Conservation (phyloP, 2,797 vertebrate genomes). For the Peromyscus aztecus region DNA sequence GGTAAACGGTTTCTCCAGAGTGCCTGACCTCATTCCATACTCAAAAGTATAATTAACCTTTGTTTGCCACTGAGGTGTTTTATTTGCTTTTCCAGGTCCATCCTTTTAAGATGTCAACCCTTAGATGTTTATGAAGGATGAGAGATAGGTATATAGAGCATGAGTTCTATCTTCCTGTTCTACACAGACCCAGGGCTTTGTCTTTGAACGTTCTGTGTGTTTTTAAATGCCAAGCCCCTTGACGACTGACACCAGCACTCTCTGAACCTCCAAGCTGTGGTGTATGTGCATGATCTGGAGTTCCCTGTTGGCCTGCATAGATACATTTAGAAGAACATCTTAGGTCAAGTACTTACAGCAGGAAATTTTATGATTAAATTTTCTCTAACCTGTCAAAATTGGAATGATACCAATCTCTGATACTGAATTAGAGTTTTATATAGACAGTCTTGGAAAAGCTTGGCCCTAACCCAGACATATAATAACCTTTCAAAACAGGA, state of each 20-base stretch:
- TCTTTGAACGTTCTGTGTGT: not conserved
- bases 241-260: not conserved
- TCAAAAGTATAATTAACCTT: not conserved
- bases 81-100: not conserved
- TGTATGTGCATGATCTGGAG: not conserved
- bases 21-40: not conserved
- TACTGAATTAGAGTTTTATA: constrained; percentile 54
- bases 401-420: constrained; percentile 7
- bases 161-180: not conserved
- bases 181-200: not conserved
- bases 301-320: not conserved
- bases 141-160: not conserved
- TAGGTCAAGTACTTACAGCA: constrained; percentile 44
- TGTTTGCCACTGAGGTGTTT: not conserved
- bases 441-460: constrained; percentile 41
- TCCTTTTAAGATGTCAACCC: constrained; percentile 20
- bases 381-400: constrained; percentile 40
- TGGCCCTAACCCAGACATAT: not conserved
- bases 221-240: not conserved
- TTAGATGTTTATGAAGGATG: not conserved
- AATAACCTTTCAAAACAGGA: constrained; percentile 5
- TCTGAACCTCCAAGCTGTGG: not conserved
- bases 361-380: constrained; percentile 32
- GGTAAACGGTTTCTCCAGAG: not conserved
- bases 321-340: constrained; percentile 24